Conservation (phyloP, 2,888 invertebrate species). For the Griposia aprilina region DNA sequence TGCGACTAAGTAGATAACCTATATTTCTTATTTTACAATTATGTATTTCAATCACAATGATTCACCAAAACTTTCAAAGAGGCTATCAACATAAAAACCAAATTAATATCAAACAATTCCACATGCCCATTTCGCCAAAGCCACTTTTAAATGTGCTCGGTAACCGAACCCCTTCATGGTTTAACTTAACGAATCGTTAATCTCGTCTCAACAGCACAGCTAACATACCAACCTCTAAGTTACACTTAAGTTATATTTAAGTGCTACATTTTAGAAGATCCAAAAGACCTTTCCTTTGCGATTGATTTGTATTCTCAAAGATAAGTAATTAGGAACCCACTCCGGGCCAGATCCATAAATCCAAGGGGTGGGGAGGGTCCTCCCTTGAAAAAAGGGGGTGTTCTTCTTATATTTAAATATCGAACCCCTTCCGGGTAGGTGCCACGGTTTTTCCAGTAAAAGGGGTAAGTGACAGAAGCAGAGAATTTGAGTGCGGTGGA, state of each 20-base stretch:
- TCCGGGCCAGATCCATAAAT: constrained; percentile 90
- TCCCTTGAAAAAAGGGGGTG: constrained; percentile 89
- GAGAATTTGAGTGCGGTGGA: constrained; percentile 76
- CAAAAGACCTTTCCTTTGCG: constrained; percentile 75
- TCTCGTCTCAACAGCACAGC: constrained; percentile 52
- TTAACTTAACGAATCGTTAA: constrained; percentile 55
- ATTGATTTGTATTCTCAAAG: constrained; percentile 90
- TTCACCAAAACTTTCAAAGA: not conserved
- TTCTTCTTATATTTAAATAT: constrained; percentile 91
- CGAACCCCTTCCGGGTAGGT: constrained; percentile 91
- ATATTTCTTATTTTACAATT: not conserved
- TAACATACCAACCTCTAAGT: constrained; percentile 45
- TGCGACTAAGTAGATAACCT: not conserved
- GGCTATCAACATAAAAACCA: not conserved
- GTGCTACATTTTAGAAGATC: constrained; percentile 64
- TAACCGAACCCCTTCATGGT: constrained; percentile 42
- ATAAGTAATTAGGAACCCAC: constrained; percentile 90
- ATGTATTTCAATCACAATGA: not conserved
- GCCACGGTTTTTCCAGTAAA: constrained; percentile 91
- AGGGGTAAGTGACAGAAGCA: constrained; percentile 91
- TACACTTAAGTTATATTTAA: constrained; percentile 59
- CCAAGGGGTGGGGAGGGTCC: constrained; percentile 77
- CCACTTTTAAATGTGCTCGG: constrained; percentile 26
- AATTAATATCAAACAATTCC: not conserved
- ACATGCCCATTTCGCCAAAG: constrained; percentile 2